A percentile compares a stretch with the other conserved stretches of the same genome.
These are phyloP conservation scores for Pachymerium ferrugineum DNA, from an alignment of 2,888 invertebrate genomes.

Conservation along the genomic window DNA sequence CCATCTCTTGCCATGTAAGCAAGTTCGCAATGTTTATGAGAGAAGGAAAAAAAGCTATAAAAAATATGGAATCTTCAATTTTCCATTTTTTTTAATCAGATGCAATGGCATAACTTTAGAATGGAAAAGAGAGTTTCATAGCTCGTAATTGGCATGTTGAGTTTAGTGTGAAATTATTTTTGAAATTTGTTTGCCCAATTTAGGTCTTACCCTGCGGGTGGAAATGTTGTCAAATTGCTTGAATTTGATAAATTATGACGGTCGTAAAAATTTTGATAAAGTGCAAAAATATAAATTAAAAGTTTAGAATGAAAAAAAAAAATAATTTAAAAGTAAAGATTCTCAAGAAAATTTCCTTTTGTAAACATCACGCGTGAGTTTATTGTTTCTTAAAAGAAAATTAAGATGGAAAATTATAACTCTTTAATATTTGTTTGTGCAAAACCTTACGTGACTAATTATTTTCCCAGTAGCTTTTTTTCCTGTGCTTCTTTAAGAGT, in stretches of 20 bases:
- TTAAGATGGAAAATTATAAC: no score
- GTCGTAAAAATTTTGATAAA: no score
- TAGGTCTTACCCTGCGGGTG: neutral
- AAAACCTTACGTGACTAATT: no score
- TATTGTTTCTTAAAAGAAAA: no score
- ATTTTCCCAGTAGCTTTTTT: no score
- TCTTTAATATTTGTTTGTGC: no score
- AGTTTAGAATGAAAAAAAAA: no score
- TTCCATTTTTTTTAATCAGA: neutral
- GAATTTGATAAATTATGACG: neutral
- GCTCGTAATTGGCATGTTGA: slow-evolving; percentile 15
- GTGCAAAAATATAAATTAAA: no score
- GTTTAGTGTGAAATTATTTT: neutral
- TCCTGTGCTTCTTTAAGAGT: no score
- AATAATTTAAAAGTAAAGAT: no score
- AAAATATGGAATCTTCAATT: neutral
- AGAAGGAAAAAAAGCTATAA: neutral
- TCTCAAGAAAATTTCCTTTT: no score
- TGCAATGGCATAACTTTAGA: slow-evolving; percentile 7
- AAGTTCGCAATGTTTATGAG: slow-evolving; percentile 1
- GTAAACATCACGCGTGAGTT: no score
- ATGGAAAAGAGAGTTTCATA: slow-evolving; percentile 12
- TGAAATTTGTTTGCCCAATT: neutral
- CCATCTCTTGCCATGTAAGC: neutral
- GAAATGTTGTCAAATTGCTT: neutral